A percentile compares a stretch with the other conserved stretches of the same genome.
Evolutionary conservation across 1,140 invertebrate species (phyloP).

Genomic region (Tenebrio molitor): DNA sequence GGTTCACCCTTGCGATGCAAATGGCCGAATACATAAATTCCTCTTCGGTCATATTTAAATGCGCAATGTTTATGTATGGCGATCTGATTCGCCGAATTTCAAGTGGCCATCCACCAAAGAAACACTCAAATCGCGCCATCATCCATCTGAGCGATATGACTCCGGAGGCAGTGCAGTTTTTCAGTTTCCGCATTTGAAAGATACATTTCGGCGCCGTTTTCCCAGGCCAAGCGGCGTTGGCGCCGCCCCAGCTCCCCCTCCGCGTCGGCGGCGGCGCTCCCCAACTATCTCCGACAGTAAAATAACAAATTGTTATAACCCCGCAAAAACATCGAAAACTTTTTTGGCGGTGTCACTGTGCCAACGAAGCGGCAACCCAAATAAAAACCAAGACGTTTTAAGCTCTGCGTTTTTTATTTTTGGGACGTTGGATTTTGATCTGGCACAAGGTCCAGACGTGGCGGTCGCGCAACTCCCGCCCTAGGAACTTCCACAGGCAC

Average conservation of each 20-base stretch:
- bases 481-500: constrained; percentile 1
- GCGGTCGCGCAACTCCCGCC: neutral
- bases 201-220: constrained; percentile 53
- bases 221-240: constrained; percentile 44
- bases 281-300: constrained; percentile 51
- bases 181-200: constrained; percentile 46
- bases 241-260: constrained; percentile 43
- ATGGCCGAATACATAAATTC: neutral
- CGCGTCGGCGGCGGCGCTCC: constrained; percentile 38
- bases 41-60: constrained; percentile 1
- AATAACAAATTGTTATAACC: constrained; percentile 58
- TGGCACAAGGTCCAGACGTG: constrained; percentile 1
- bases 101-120: neutral
- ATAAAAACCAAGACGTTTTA: neutral
- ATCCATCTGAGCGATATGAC: constrained; percentile 14
- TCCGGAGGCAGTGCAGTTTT: constrained; percentile 34
- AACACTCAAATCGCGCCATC: constrained; percentile 7
- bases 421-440: neutral
- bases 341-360: constrained; percentile 44
- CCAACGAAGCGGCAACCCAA: constrained; percentile 23
- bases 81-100: constrained; percentile 11
- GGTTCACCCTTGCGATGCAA: neutral
- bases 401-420: neutral
- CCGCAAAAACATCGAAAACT: constrained; percentile 47
- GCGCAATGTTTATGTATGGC: constrained; percentile 19